These are phyloP conservation scores for Shargacucullia verbasci DNA, from an alignment of 2,888 invertebrate genomes.

Conservation along the genomic window DNA sequence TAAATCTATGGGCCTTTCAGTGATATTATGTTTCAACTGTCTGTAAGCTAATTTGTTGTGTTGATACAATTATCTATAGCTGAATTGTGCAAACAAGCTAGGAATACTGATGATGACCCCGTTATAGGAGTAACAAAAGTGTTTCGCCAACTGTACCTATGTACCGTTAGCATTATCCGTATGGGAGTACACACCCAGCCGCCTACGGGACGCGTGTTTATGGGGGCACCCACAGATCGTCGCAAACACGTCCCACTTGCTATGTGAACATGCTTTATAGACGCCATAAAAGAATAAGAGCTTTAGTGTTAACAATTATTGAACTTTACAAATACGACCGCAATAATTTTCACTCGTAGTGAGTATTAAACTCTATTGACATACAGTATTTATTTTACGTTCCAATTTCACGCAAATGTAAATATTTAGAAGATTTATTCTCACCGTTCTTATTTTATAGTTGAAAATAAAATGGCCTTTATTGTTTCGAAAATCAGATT, in stretches of 20 bases:
- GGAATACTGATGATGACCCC: not conserved
- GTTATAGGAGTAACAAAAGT: constrained; percentile 27
- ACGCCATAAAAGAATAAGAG: constrained; percentile 67
- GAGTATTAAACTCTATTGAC: constrained; percentile 44
- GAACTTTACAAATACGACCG: constrained; percentile 55
- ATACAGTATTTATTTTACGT: constrained; percentile 52
- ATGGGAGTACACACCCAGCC: constrained; percentile 57
- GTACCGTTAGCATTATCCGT: constrained; percentile 48
- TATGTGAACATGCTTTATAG: constrained; percentile 67
- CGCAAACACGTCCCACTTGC: constrained; percentile 56
- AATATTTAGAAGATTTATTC: constrained; percentile 57
- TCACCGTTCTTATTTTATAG: constrained; percentile 40
- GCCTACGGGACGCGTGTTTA: constrained; percentile 70
- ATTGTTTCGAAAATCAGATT: constrained; percentile 53
- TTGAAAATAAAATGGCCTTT: constrained; percentile 40
- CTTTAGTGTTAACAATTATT: constrained; percentile 65
- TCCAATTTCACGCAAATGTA: constrained; percentile 47
- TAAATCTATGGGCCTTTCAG: too few species aligned
- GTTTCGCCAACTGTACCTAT: constrained; percentile 12
- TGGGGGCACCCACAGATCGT: constrained; percentile 66
- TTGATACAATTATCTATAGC: too few species aligned
- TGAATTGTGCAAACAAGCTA: too few species aligned
- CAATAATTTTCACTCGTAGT: constrained; percentile 45
- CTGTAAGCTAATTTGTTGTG: too few species aligned
- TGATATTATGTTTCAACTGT: too few species aligned